Evolutionary conservation across 53 echinoderm and acorn worm species (phyloP), one percentile per base, ranked within the genome.

Genomic region (Paelopatides confundens): DNA sequence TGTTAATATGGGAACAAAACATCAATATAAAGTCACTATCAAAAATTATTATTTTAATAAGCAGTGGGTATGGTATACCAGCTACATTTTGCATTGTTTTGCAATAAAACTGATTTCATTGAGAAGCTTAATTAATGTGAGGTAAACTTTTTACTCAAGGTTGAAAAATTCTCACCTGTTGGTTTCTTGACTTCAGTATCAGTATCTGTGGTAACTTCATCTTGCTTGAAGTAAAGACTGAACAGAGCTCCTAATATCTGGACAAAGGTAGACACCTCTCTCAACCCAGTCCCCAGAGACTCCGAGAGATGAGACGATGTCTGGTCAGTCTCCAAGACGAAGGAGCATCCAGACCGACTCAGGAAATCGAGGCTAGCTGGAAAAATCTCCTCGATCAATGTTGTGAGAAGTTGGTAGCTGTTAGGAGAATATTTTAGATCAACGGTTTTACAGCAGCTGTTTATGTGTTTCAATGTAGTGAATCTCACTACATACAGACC

Each of bases 221-320:
- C 95, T 18, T 68, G 77, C 10, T 89, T 71, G 17, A 98, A 78
- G 66, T 87, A 90, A 48, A 89, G 81, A 47, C 92, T 93, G 67
- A 93, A 94, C 29, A 98, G 81, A 5, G 98, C 93, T 3, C 95
- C 91, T 62, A 95, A 51, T 74, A 98, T 98, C 48, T 92, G 90
- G 2, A 95, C 85, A 82, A 97, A 97, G 2, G 95, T 90, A 2
- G 93, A 85, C n/a, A 97, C 94, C 69, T 97, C 95, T 77, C 89
- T 91, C 35, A 94, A 70, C 11, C 98, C 98, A 0, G 63, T 31
- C 0, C 70, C 81, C 21, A 79, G 74, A 14, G 69, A 43, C 28
- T 77, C 63, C 5, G 69, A 30, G 9, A 34, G 50, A 30, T 54
- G 52, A 2, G 92, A 74, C 21, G 87, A 82, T 14, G 87, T 68